Base-by-base conservation (phyloP, 2,888 invertebrate genomes). In the Muschampia plurimacula region DNA sequence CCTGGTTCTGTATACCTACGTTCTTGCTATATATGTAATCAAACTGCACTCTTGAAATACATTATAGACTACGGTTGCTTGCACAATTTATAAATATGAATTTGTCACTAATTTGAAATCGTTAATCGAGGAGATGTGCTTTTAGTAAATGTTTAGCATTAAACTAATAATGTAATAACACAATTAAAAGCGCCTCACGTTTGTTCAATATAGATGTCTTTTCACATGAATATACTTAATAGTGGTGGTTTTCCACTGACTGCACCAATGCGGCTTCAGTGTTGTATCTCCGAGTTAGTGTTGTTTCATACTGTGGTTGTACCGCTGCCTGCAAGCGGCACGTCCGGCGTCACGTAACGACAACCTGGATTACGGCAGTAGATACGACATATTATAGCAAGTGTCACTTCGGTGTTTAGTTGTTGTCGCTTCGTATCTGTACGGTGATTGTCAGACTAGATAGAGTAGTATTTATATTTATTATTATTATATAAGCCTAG, bases 401-500 rank as follows among this genome's bases (percentile, higher is more conserved):
- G 60, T 62, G 62, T 74, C 80, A 79, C 85, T 79, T 92, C 82
- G 86, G 83, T 92, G 92, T 92, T 93, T 91, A 93, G 92, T 93
- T 92, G 93, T 92, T 91, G 91, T 92, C 82, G 91, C 92, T 92
- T 91, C 83, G 81, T 84, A 83, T 55, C 55, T 87, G 85, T 88
- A 82, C 83, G 80, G 84, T 89, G 67, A 32, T 63, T 63, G 86
- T 89, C 87, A 80, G 81, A 84, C 81, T 92, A 91, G 88, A 83
- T 85, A 85, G 84, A 83, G 80, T 90, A 90, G 90, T 87, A 83
- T 85, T 84, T 83, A 82, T 87, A 85, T 83, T 84, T 81, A 83
- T 81, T 82, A 78, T 85, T 65, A 46, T 36, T 28, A 82, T 81
- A 63, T 85, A 81, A 83, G 83, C 77, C 81, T 81, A 74, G 82